Percentiles rank a stretch among this genome's conserved stretches.
phyloP scores from a whole-genome alignment of 2,113 vertebrate genomes.

The Ptilorrhoa leucosticta region DNA sequence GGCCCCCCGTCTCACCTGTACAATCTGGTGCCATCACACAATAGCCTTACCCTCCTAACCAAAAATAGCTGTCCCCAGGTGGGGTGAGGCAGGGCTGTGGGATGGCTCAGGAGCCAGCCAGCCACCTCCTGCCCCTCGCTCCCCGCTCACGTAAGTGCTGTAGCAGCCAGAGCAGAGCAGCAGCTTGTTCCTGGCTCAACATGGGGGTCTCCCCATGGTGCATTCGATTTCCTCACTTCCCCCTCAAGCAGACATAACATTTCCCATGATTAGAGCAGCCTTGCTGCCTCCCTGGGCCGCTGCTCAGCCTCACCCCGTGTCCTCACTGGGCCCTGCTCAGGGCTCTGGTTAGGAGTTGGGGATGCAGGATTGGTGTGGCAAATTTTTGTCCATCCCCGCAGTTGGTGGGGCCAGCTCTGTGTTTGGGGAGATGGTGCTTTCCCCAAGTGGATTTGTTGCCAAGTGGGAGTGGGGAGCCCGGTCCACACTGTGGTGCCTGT shows the following conservation, averaged over 20 bases:
- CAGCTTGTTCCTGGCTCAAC: neutral
- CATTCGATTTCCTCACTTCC: neutral
- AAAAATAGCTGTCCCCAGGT: neutral
- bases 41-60: slow-evolving; percentile 73
- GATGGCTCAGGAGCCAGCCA: neutral
- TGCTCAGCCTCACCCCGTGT: neutral
- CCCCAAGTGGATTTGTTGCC: neutral
- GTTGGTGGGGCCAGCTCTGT: neutral
- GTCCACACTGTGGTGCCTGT: neutral
- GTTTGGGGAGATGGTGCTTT: neutral
- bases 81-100: neutral
- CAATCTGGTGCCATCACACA: slow-evolving; percentile 65
- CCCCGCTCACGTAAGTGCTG: neutral
- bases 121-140: neutral
- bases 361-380: neutral
- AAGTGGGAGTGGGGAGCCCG: neutral
- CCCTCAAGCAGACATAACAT: neutral
- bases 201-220: neutral
- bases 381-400: neutral
- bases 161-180: neutral
- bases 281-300: neutral
- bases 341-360: neutral
- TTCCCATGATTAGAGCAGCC: neutral
- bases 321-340: neutral
- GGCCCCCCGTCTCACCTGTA: neutral